Evolutionary conservation across 2,797 vertebrate genomes (phyloP).

Genomic region (Carduelis carduelis): DNA sequence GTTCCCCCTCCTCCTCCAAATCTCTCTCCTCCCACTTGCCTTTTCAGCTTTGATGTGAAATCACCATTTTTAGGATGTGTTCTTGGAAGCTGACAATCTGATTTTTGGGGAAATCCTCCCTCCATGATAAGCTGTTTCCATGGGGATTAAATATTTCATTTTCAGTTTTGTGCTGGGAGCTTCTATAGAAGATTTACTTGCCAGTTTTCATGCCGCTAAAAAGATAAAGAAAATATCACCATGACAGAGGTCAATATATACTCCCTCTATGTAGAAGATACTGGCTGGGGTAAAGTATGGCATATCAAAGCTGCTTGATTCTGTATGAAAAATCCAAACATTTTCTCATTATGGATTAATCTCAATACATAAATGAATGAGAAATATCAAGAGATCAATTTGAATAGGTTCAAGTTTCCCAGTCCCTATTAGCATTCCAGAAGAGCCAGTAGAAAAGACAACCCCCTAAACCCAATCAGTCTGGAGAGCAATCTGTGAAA

Average conservation of each 20-base stretch:
- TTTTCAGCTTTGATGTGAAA: slow-evolving; percentile 29
- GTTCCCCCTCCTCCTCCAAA: not conserved
- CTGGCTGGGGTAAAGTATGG: not conserved
- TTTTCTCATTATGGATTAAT: not conserved
- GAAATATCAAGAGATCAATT: not conserved
- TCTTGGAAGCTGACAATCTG: not conserved
- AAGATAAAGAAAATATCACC: not conserved
- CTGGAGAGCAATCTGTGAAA: not conserved
- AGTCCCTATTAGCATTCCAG: not conserved
- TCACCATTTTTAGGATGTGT: not conserved
- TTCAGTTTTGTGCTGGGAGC: not conserved
- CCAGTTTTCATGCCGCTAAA: not conserved
- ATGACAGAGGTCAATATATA: not conserved
- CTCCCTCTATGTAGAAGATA: not conserved
- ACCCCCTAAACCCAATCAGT: rapidly evolving
- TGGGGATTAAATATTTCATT: slow-evolving; percentile 11
- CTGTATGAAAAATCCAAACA: not conserved
- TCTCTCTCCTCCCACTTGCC: not conserved
- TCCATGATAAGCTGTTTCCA: slow-evolving; percentile 9
- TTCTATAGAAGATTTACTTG: not conserved
- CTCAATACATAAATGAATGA: not conserved
- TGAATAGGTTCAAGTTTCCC: not conserved
- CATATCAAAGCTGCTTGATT: not conserved
- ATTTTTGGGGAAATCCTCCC: not conserved
- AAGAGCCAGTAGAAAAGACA: not conserved